phyloP scores from a whole-genome alignment of 2,888 invertebrate species.

The Rhamphomyia laevipes region DNA sequence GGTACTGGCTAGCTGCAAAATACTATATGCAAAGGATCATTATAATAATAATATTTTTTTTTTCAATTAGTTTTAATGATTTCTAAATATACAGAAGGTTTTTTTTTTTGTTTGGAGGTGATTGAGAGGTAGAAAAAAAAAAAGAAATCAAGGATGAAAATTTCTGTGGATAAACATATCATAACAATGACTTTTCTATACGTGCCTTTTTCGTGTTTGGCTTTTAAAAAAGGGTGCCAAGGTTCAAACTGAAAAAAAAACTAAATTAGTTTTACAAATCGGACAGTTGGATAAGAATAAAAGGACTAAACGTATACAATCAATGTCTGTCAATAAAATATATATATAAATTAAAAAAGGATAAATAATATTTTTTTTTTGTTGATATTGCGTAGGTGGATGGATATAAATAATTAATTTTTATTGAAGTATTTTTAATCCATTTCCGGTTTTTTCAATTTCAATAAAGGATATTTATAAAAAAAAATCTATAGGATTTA shows the following conservation, averaged over 20 bases:
- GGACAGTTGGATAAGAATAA: not conserved
- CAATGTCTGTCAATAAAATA: too few relatives aligned
- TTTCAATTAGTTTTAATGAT: constrained; percentile 10
- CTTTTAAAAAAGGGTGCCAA: not conserved
- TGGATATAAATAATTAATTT: not conserved
- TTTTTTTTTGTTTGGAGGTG: too few relatives aligned
- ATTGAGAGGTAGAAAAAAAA: too few relatives aligned
- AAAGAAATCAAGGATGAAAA: not conserved
- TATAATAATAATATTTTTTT: not conserved
- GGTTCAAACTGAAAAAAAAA: too few relatives aligned
- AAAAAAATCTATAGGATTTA: too few relatives aligned
- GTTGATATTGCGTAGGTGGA: not conserved
- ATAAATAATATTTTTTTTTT: too few relatives aligned
- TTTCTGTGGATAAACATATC: constrained; percentile 7
- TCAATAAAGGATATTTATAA: too few relatives aligned
- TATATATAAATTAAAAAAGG: too few relatives aligned
- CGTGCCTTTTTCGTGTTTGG: not conserved
- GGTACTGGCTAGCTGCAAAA: too few relatives aligned
- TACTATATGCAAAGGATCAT: not conserved
- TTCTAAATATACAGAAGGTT: constrained; percentile 5
- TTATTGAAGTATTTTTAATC: not conserved
- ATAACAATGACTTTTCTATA: constrained; percentile 9
- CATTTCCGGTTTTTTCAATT: too few relatives aligned
- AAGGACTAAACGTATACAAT: not conserved
- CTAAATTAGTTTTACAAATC: not conserved